These are phyloP conservation scores for Lutjanus erythropterus DNA, from an alignment of 2,113 vertebrate species.

Conservation along the genomic window DNA sequence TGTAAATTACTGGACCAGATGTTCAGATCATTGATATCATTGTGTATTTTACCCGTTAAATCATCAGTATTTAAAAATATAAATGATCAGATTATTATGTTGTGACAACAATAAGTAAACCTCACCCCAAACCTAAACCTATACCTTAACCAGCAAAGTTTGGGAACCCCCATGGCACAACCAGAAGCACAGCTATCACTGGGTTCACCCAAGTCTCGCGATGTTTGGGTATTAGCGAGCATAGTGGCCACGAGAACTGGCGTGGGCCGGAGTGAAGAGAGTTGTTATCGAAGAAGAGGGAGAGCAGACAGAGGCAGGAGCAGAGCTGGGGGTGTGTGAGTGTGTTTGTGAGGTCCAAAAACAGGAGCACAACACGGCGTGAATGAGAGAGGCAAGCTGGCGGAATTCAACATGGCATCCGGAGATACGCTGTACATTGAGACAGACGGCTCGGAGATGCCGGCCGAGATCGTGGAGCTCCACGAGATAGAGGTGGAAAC, in stretches of 20 bases:
- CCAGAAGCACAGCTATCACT: not conserved
- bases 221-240: constrained; percentile 78
- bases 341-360: constrained; percentile 65
- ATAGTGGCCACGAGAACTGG: constrained; percentile 90
- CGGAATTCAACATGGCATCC: constrained; percentile 93
- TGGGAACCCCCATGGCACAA: constrained; percentile 3
- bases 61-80: not conserved
- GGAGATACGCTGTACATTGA: constrained; percentile 97
- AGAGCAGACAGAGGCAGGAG: constrained; percentile 77
- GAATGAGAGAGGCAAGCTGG: constrained; percentile 83
- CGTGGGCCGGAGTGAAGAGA: constrained; percentile 87
- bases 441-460: constrained; percentile 98
- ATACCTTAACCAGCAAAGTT: no score
- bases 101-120: not conserved
- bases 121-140: no score
- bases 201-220: constrained; percentile 87
- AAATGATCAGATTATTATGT: not conserved
- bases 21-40: not conserved
- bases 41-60: not conserved
- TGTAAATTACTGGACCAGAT: no score
- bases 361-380: constrained; percentile 77
- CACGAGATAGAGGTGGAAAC: constrained; percentile 99
- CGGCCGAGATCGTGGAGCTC: constrained; percentile 97
- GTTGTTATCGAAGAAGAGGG: constrained; percentile 90
- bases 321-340: constrained; percentile 78